Percentiles rank a stretch among this genome's conserved stretches.
phyloP scores from a whole-genome alignment of 2,888 invertebrate genomes.

The Glaucopsyche alexis region DNA sequence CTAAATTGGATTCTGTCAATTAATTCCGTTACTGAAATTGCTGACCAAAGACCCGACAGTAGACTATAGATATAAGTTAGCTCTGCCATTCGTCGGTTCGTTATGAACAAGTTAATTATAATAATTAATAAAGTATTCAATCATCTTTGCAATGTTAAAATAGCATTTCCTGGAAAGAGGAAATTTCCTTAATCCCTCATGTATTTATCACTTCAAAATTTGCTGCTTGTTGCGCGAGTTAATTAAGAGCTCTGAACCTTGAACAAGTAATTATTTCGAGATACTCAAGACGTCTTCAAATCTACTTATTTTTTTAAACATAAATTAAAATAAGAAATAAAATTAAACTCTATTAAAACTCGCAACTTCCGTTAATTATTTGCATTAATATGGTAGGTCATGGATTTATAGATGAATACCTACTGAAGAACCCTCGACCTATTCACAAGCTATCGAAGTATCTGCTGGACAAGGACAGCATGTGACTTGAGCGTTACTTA shows the following conservation, averaged over 20 bases:
- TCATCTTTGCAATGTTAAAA: not conserved
- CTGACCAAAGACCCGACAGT: not conserved
- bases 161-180: not conserved
- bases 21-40: not conserved
- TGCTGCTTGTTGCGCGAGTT: conserved; percentile 21
- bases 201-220: conserved; percentile 18
- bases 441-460: too few species aligned
- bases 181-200: conserved; percentile 5
- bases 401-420: too few species aligned
- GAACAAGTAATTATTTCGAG: conserved; percentile 16
- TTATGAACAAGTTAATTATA: not conserved
- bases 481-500: too few species aligned
- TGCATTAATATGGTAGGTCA: too few species aligned
- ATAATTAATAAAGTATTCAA: conserved; percentile 15
- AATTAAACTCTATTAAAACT: too few species aligned
- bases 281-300: not conserved
- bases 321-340: too few species aligned
- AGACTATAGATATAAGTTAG: not conserved
- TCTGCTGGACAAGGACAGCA: too few species aligned
- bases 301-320: not conserved
- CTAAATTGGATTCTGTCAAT: not conserved
- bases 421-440: too few species aligned
- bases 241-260: conserved; percentile 16
- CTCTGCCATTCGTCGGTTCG: not conserved
- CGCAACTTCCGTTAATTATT: too few species aligned